Conservation (phyloP, 2,888 invertebrate genomes). For the Globia sparganii region DNA sequence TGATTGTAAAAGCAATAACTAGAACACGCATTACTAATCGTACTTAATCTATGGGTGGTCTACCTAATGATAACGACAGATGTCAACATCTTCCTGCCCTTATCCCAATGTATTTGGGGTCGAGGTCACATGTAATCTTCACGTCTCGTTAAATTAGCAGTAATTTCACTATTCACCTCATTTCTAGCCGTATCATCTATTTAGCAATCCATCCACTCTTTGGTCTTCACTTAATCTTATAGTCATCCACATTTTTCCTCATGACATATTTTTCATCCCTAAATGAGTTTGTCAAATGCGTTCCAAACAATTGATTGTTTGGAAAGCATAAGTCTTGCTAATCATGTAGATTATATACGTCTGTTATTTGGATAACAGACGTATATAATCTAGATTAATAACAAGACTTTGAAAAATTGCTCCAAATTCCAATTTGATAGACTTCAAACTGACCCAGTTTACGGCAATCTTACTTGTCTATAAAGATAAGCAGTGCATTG, state of each 20-base stretch:
- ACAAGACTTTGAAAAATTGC: conserved; percentile 1
- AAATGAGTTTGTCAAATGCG: background rate
- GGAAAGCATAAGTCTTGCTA: too few species aligned
- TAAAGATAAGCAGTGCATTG: conserved; percentile 28
- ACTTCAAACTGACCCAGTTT: conserved; percentile 23
- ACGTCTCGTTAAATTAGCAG: background rate
- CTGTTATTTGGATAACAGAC: too few species aligned
- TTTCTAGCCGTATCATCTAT: background rate
- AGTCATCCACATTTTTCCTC: background rate
- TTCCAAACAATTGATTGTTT: background rate
- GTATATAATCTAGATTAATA: background rate
- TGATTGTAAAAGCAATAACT: background rate
- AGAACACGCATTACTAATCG: background rate
- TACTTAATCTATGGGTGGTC: background rate
- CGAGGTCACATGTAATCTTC: background rate
- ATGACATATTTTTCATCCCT: background rate
- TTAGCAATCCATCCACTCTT: background rate
- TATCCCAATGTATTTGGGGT: background rate
- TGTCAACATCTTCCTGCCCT: background rate
- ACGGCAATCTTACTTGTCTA: conserved; percentile 15
- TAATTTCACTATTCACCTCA: background rate
- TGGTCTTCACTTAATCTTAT: background rate
- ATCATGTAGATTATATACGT: too few species aligned
- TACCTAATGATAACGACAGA: background rate
- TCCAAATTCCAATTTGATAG: conserved; percentile 18